Conservation (phyloP, 2,797 vertebrate species). For the Helarctos malayanus region DNA sequence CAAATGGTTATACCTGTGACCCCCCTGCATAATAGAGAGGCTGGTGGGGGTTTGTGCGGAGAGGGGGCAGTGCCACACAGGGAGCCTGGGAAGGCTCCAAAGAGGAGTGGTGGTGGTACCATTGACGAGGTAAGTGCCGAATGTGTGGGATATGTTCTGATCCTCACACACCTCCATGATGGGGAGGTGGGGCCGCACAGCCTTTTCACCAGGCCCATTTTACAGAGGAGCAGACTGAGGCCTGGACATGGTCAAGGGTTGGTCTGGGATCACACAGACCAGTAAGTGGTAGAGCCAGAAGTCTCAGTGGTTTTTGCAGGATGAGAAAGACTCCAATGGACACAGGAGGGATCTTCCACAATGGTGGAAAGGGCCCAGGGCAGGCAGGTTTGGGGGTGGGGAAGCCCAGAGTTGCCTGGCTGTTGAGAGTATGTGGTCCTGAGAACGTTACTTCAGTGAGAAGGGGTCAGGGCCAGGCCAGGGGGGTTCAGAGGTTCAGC, state of each 20-base stretch:
- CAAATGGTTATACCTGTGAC: neutral
- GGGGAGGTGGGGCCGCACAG: neutral
- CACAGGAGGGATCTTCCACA: neutral
- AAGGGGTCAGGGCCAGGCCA: neutral
- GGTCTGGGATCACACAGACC: neutral
- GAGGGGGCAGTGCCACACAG: neutral
- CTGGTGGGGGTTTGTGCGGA: rapidly evolving
- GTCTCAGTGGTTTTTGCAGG: neutral
- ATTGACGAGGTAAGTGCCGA: neutral
- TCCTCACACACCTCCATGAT: neutral
- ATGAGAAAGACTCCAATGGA: neutral
- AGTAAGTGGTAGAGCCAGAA: neutral
- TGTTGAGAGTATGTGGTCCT: neutral
- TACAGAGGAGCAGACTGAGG: neutral
- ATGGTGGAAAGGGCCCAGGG: neutral
- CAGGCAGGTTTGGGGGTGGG: neutral
- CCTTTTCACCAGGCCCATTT: neutral
- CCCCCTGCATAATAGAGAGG: neutral
- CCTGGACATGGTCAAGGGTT: neutral
- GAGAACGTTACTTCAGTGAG: neutral
- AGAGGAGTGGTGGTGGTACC: rapidly evolving
- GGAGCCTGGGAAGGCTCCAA: neutral
- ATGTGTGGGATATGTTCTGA: neutral
- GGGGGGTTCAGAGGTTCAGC: neutral
- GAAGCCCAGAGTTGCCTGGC: neutral